phyloP scores from a whole-genome alignment of 37 sponge, comb jelly and placozoan species.

The Eunapius fragilis region DNA sequence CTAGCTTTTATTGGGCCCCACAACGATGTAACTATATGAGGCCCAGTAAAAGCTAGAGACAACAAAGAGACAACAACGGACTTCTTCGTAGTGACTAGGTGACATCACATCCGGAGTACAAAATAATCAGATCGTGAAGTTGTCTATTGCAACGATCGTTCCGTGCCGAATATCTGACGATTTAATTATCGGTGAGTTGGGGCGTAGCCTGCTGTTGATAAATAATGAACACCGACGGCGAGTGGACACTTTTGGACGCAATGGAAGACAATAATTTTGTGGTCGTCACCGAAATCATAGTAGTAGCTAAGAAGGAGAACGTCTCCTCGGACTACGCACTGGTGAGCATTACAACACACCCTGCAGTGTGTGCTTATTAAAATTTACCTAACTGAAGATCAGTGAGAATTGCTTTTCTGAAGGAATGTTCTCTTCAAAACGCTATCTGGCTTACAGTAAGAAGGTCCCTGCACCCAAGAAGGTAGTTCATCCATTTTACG shows the following conservation, averaged over 20 bases:
- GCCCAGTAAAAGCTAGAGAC: too few relatives aligned
- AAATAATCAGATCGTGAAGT: too few relatives aligned
- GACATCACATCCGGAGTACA: too few relatives aligned
- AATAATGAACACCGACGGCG: too few relatives aligned
- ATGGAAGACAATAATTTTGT: background rate
- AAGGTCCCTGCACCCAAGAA: conserved; percentile 28
- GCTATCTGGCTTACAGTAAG: conserved; percentile 53
- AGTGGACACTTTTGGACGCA: conserved; percentile 38
- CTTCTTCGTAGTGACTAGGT: too few relatives aligned
- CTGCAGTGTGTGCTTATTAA: background rate
- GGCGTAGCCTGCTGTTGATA: background rate
- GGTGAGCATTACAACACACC: background rate
- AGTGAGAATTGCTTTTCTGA: too few relatives aligned
- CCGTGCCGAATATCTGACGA: too few relatives aligned
- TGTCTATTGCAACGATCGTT: too few relatives aligned
- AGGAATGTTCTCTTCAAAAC: conserved; percentile 15
- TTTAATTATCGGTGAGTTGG: background rate
- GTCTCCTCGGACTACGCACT: conserved; percentile 2
- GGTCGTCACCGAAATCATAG: conserved; percentile 41
- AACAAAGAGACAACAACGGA: too few relatives aligned
- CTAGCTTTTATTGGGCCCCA: too few relatives aligned
- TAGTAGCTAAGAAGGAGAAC: conserved; percentile 57
- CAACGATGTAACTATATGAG: too few relatives aligned
- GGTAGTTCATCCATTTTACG: too few relatives aligned
- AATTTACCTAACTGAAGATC: background rate